These are phyloP conservation scores for Rhinoptilus africanus DNA, from an alignment of 2,113 vertebrate genomes.

Conservation along the genomic window DNA sequence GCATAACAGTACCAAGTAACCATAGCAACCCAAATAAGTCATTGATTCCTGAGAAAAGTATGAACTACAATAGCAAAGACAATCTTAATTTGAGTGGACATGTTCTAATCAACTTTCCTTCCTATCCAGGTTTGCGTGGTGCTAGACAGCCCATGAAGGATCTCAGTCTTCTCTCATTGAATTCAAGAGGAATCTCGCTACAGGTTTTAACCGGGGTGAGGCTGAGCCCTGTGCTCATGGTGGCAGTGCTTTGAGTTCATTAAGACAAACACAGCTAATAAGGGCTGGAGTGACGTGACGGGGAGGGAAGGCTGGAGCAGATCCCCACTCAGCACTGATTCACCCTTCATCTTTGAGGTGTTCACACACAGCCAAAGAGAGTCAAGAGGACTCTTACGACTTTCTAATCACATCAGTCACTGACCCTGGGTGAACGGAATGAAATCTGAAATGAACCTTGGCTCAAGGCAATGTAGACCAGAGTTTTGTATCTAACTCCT, in stretches of 20 bases:
- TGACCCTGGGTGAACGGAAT: not conserved
- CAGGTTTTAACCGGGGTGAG: not conserved
- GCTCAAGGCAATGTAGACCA: not conserved
- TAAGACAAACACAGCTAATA: not conserved
- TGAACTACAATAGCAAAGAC: not conserved
- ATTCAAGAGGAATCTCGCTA: not conserved
- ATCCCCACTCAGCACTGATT: not conserved
- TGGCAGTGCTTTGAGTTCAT: not conserved
- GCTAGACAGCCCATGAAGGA: not conserved
- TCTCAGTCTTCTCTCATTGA: not conserved
- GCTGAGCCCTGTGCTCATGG: not conserved
- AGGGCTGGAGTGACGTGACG: not conserved
- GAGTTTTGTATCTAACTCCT: not conserved
- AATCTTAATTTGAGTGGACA: not conserved
- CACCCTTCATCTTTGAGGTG: not conserved
- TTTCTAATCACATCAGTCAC: not conserved
- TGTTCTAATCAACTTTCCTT: not conserved
- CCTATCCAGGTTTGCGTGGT: not conserved
- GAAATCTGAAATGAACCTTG: not conserved
- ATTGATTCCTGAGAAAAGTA: not conserved
- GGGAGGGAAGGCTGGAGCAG: not conserved
- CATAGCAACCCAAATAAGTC: not conserved
- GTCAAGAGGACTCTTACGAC: not conserved
- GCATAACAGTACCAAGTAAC: not conserved
- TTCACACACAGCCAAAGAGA: not conserved